phyloP scores from a whole-genome alignment of 2,797 vertebrate species.

The Chelidonichthys spinosus region DNA sequence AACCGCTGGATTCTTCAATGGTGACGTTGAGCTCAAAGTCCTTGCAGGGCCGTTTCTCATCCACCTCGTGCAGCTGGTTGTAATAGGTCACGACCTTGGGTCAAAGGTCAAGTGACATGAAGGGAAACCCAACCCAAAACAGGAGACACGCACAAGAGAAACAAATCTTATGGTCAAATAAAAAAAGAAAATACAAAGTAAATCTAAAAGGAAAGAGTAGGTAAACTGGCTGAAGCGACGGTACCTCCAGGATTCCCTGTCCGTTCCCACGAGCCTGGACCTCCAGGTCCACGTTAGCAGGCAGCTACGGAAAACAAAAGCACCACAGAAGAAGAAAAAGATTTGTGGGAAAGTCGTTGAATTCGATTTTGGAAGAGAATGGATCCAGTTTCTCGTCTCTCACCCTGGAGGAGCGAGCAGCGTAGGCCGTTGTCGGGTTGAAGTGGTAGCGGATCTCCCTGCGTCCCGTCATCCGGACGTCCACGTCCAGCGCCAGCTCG shows the following conservation, averaged over 20 bases:
- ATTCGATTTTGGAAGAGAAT: not conserved
- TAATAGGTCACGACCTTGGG: slow-evolving; percentile 83
- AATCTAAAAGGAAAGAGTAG: too few relatives aligned
- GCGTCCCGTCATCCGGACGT: slow-evolving; percentile 77
- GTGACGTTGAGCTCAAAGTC: slow-evolving; percentile 81
- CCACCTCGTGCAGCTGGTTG: slow-evolving; percentile 81
- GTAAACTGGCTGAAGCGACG: too few relatives aligned
- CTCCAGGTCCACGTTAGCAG: slow-evolving; percentile 65
- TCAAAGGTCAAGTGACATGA: not conserved
- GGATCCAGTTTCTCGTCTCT: slow-evolving; percentile 1
- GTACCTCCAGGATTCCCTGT: slow-evolving; percentile 84
- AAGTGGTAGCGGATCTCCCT: slow-evolving; percentile 73
- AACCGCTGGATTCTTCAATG: slow-evolving; percentile 75
- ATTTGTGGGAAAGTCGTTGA: not conserved
- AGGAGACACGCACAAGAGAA: not conserved
- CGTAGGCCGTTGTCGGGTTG: slow-evolving; percentile 59
- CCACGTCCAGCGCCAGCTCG: slow-evolving; percentile 74
- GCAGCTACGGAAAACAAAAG: slow-evolving; percentile 63
- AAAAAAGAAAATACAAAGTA: not conserved
- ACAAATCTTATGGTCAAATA: not conserved
- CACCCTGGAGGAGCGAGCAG: slow-evolving; percentile 75
- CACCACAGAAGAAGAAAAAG: slow-evolving; percentile 19
- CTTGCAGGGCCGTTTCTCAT: slow-evolving; percentile 71
- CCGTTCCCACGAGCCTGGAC: slow-evolving; percentile 78
- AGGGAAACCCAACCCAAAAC: not conserved